A percentile compares a stretch with the other conserved stretches of the same genome.
Conservation (phyloP, 2,113 vertebrate genomes). For the Cygnus buccinator region DNA sequence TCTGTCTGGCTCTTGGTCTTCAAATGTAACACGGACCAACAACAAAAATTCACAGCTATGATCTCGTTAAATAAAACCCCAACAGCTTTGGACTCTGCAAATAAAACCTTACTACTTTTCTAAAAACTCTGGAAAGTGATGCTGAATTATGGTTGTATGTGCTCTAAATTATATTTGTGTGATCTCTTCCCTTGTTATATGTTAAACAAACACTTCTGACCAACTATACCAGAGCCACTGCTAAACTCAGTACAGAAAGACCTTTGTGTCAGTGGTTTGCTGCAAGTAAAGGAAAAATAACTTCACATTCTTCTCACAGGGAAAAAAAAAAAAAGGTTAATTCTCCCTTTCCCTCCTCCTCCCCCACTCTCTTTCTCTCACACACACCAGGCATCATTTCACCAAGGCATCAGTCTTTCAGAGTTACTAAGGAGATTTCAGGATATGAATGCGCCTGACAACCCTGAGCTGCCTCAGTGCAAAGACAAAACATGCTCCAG, state of each 20-base stretch:
- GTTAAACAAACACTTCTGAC: slow-evolving; percentile 40
- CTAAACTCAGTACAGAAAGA: slow-evolving; percentile 42
- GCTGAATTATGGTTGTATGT: background rate
- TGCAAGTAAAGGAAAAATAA: slow-evolving; percentile 62
- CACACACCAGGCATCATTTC: slow-evolving; percentile 56
- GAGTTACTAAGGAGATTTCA: slow-evolving; percentile 62
- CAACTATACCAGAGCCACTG: background rate
- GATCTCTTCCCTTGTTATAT: background rate
- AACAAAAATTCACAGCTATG: slow-evolving; percentile 52
- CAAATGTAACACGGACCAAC: slow-evolving; percentile 22
- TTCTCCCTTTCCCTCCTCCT: slow-evolving; percentile 37
- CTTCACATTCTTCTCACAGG: slow-evolving; percentile 66
- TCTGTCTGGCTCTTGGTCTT: background rate
- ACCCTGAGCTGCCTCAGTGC: slow-evolving; percentile 77
- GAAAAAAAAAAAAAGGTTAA: background rate
- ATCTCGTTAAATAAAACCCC: slow-evolving; percentile 18
- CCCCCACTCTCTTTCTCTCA: slow-evolving; percentile 39
- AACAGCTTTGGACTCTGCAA: slow-evolving; percentile 68
- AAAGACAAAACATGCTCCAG: slow-evolving; percentile 77
- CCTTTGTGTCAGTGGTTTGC: slow-evolving; percentile 61
- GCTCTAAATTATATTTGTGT: background rate
- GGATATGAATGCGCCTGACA: slow-evolving; percentile 68
- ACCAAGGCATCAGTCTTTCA: slow-evolving; percentile 69
- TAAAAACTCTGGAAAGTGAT: slow-evolving; percentile 21
- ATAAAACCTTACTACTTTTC: slow-evolving; percentile 2